Percentiles rank a stretch among this genome's conserved stretches.
Conservation (phyloP, 2,113 vertebrate species). For the Muntiacus muntjak region DNA sequence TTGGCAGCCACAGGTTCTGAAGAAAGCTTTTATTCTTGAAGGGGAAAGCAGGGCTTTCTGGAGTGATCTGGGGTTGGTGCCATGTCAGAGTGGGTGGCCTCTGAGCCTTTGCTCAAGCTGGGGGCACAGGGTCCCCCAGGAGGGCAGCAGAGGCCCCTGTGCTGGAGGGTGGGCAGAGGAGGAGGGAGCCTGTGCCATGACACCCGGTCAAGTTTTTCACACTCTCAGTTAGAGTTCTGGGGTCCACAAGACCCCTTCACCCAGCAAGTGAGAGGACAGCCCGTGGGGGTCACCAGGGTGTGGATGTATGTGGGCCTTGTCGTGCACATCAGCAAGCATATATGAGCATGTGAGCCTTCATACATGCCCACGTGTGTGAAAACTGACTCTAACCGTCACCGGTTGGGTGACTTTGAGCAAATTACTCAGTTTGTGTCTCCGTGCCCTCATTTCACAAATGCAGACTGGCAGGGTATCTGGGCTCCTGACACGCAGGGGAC, state of each 20-base stretch:
- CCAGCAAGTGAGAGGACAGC: not conserved
- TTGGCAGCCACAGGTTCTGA: not conserved
- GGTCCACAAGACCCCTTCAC: not conserved
- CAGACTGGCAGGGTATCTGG: not conserved
- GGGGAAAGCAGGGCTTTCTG: not conserved
- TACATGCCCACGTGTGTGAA: fast-evolving
- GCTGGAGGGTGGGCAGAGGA: not conserved
- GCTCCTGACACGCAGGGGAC: fast-evolving
- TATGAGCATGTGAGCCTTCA: no score
- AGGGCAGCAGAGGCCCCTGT: not conserved
- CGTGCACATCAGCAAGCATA: fast-evolving
- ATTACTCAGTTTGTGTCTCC: not conserved
- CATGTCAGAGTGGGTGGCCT: not conserved
- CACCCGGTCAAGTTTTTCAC: not conserved
- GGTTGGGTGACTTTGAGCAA: not conserved
- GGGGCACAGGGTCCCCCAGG: not conserved
- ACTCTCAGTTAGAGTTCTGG: not conserved
- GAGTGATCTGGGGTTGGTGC: not conserved
- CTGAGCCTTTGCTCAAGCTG: not conserved
- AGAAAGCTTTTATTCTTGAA: not conserved
- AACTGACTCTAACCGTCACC: not conserved
- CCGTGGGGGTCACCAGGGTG: fast-evolving
- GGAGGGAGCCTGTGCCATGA: not conserved
- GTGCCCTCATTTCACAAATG: not conserved
- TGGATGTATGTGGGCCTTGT: fast-evolving